Conservation (phyloP, 2,888 invertebrate genomes). For the Plagiodera versicolora region DNA sequence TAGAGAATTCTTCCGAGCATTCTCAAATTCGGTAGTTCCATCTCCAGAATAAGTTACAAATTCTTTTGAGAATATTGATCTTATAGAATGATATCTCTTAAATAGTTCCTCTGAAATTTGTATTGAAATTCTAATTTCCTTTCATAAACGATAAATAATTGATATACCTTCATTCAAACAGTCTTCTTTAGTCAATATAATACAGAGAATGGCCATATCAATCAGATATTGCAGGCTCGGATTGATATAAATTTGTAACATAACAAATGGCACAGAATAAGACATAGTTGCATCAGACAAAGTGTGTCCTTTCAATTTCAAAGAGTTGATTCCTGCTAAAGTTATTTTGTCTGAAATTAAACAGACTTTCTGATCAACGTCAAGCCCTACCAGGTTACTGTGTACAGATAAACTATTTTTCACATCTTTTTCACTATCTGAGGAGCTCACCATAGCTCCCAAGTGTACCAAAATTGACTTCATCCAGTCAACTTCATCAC, state of each 20-base stretch:
- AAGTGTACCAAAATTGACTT: conserved; percentile 53
- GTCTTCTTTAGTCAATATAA: conserved; percentile 49
- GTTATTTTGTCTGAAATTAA: conserved; percentile 54
- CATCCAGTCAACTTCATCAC: conserved; percentile 60
- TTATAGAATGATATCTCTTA: conserved; percentile 55
- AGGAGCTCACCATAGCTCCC: conserved; percentile 51
- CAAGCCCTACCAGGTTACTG: conserved; percentile 56
- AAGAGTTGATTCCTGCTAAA: conserved; percentile 55
- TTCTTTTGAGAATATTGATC: conserved; percentile 64
- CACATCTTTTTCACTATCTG: conserved; percentile 56
- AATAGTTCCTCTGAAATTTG: conserved; percentile 59
- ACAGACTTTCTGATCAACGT: conserved; percentile 43
- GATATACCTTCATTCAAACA: conserved; percentile 48
- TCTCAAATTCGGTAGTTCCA: conserved; percentile 56
- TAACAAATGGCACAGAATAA: conserved; percentile 69
- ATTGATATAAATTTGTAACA: conserved; percentile 76
- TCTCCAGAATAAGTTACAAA: conserved; percentile 60
- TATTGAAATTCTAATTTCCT: too few relatives aligned
- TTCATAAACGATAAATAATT: not conserved
- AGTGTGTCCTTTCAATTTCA: conserved; percentile 65
- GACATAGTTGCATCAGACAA: conserved; percentile 69
- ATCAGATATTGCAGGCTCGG: conserved; percentile 71
- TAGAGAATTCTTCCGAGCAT: conserved; percentile 50
- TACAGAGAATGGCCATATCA: conserved; percentile 63
- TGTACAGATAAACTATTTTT: conserved; percentile 65